These are phyloP conservation scores for Mylabris phalerata DNA, from an alignment of 1,140 invertebrate species.

Conservation along the genomic window DNA sequence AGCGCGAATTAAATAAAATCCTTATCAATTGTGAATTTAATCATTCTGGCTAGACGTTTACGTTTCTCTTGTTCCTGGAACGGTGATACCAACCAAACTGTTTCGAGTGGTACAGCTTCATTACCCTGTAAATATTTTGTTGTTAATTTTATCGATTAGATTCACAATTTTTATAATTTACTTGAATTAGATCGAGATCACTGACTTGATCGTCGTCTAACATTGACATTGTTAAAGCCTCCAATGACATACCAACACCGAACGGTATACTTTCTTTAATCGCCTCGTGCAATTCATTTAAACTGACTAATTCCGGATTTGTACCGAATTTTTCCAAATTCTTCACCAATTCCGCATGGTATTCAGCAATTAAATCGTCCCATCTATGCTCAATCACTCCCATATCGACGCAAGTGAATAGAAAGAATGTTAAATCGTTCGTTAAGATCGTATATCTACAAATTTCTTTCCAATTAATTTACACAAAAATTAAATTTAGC, in stretches of 20 bases:
- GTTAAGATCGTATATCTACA: constrained; percentile 44
- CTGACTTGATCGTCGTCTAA: constrained; percentile 31
- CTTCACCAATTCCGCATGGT: constrained; percentile 42
- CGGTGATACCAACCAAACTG: constrained; percentile 28
- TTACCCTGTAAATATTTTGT: constrained; percentile 22
- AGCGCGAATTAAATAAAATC: constrained; percentile 19
- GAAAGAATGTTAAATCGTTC: constrained; percentile 48
- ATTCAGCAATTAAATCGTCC: constrained; percentile 43
- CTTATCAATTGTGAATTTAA: constrained; percentile 29
- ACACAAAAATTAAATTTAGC: background rate
- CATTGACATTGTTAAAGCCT: constrained; percentile 29
- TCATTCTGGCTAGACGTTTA: constrained; percentile 23
- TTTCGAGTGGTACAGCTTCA: constrained; percentile 28
- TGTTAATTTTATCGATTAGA: constrained; percentile 3
- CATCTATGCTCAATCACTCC: constrained; percentile 42
- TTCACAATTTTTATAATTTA: constrained; percentile 8
- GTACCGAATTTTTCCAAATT: constrained; percentile 31
- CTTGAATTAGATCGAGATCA: constrained; percentile 28
- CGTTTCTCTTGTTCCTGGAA: constrained; percentile 25
- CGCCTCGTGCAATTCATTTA: constrained; percentile 18
- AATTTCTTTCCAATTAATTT: background rate
- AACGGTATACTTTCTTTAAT: constrained; percentile 21
- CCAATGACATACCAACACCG: constrained; percentile 31
- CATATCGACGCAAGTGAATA: constrained; percentile 46
- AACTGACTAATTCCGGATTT: constrained; percentile 21